Conservation (phyloP, 1,140 invertebrate species). For the Drosophila parvula region DNA sequence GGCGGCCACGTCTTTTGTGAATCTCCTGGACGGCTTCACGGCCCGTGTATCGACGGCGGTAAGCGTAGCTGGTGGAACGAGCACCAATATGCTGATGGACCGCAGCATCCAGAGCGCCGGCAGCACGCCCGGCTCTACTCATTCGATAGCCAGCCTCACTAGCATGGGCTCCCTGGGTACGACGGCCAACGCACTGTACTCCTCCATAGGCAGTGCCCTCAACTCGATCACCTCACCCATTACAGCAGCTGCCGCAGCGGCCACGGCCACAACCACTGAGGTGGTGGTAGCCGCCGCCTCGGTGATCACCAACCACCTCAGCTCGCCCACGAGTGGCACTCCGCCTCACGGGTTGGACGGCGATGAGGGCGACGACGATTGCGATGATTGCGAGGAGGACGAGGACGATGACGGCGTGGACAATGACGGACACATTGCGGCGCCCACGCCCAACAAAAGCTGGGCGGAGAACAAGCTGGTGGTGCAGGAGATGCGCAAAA, state of each 20-base stretch:
- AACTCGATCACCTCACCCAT: conserved; percentile 81
- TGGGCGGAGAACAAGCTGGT: conserved; percentile 93
- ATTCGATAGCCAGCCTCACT: conserved; percentile 72
- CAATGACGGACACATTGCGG: conserved; percentile 71
- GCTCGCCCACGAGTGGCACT: conserved; percentile 77
- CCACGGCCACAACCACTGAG: conserved; percentile 75
- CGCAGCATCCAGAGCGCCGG: conserved; percentile 69
- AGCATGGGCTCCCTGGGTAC: conserved; percentile 76
- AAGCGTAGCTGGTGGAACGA: conserved; percentile 58
- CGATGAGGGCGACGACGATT: conserved; percentile 75
- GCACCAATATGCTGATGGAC: conserved; percentile 46
- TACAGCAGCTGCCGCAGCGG: conserved; percentile 73
- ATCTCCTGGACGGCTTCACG: conserved; percentile 77
- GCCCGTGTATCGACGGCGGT: conserved; percentile 73
- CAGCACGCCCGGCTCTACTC: conserved; percentile 74
- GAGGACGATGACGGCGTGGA: conserved; percentile 76
- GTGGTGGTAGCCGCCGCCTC: conserved; percentile 76
- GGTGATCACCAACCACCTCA: conserved; percentile 79
- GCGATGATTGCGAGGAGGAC: conserved; percentile 73
- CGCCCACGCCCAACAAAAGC: conserved; percentile 84
- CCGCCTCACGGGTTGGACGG: conserved; percentile 64
- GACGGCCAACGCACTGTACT: conserved; percentile 81
- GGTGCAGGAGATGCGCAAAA: conserved; percentile 92
- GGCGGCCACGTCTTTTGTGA: conserved; percentile 73
- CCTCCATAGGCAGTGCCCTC: conserved; percentile 76